Base-by-base conservation (phyloP, 2,113 vertebrate species). In the Microcebus lehilahytsara region DNA sequence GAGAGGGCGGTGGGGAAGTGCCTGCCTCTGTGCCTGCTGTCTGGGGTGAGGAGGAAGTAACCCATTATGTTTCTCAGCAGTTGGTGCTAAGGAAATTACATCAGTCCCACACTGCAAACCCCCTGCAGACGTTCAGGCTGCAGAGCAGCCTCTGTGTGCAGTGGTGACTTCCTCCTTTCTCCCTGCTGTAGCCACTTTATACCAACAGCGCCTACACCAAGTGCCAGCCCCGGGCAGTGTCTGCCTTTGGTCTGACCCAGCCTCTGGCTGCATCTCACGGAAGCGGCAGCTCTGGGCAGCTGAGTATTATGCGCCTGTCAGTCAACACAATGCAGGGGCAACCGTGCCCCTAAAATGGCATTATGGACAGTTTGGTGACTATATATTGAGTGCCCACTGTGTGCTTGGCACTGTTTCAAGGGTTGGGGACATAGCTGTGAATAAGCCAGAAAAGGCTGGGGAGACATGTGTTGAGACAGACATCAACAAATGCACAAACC, bases 21-120 rank as follows among this genome's bases (percentile, higher is more conserved):
- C 89, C 90, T 78, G 67, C 17, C 23, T 69, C 27, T 0, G 42
- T 30, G 51, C 58, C 79, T n/a, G 78, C 72, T 16, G n/a, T 30
- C 69, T 64, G 30, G 7, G 9, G 20, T 46, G 77, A 74, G 85
- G 71, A 95, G 96, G 96, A 97, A 95, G 95, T 49, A 84, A 74
- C 94, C 88, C 27, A 40, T 40, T 30, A 4, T 3, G 46, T 81
- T 92, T 67, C 90, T 88, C 30, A 87, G 94, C 90, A 25, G 96
- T 87, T 96, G 96, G 92, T 90, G 89, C 83, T 86, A 13, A 97
- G 97, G 98, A 97, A 97, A 93, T 98, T 98, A 51, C 98, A 95
- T 96, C 95, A 96, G 71, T 62, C 30, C 16, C 23, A n/a, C 27
- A 4, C 58, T 23, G 69, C 74, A 84, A 42, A 9, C 32, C 53